Evolutionary conservation across 2,113 vertebrate genomes (phyloP).

Genomic region (Bubo scandiacus): DNA sequence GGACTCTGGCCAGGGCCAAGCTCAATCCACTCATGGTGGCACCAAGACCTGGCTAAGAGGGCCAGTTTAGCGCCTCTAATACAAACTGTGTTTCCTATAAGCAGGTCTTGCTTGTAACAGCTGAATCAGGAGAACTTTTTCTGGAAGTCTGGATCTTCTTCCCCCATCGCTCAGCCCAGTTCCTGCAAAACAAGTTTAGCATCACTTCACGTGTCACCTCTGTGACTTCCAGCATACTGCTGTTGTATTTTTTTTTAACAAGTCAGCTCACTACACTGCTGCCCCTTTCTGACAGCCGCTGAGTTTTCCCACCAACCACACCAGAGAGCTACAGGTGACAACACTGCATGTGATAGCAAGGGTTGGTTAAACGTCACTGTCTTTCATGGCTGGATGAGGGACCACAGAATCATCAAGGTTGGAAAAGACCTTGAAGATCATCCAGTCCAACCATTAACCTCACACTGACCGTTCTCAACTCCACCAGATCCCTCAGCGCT

Average conservation of each 20-base stretch:
- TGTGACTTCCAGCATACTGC: fast-evolving
- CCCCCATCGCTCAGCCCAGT: fast-evolving
- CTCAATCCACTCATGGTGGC: background rate
- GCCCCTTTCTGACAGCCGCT: background rate
- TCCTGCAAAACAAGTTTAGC: background rate
- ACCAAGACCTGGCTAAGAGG: fast-evolving
- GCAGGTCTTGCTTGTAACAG: background rate
- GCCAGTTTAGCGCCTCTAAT: background rate
- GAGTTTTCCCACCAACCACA: too few species aligned
- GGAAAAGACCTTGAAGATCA: too few species aligned
- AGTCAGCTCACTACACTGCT: too few species aligned
- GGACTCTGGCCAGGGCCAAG: background rate
- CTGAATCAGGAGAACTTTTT: background rate
- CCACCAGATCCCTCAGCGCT: too few species aligned
- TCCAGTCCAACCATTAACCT: too few species aligned
- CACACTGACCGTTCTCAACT: too few species aligned
- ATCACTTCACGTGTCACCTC: fast-evolving
- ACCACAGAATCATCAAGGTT: too few species aligned
- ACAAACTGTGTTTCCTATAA: background rate
- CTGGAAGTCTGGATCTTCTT: background rate
- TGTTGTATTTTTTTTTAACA: fast-evolving
- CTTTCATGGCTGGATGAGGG: fast-evolving
- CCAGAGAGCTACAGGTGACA: background rate
- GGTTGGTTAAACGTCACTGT: fast-evolving
- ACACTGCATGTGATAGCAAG: fast-evolving